Base-by-base conservation (phyloP, 2,113 vertebrate genomes). In the Prunella himalayana region DNA sequence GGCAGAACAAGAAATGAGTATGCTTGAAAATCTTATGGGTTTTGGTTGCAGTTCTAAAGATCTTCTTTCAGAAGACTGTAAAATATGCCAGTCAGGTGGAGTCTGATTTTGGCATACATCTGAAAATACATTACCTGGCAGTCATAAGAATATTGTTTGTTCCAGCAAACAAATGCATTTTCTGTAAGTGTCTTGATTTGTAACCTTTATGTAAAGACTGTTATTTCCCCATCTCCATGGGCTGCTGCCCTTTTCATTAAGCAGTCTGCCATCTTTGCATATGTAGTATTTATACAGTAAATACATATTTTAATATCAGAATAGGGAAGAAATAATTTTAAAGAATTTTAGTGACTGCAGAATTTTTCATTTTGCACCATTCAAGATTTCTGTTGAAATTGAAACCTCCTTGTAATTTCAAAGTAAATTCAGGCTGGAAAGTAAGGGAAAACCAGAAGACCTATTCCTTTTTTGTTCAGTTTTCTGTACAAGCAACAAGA, bases 1-100 rank as follows among this genome's bases (percentile, higher is more conserved):
- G 18, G 28, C n/a, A 76, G 53, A 49, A 49, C 14, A 72, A 69
- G 31, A 13, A 66, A 45, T 5, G 7, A 56, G 4, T 10, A 6
- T 0, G 0, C 25, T 64, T 59, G 23, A 10, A 51, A 64, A 45
- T 72, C 18, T 71, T 60, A n/a, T 0, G 4, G 13, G 19, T 8
- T 82, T 93, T 71, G 19, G 41, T 79, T 39, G 57, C 31, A 28
- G 23, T 30, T 82, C 25, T 59, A 9, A 79, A 56, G 37, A 37
- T 33, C 6, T 44, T 79, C 30, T 47, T 91, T 71, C 44, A 24
- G 15, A n/a, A 56, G 28, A 20, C 9, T 13, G 15, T 15, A 37
- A 85, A 68, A 64, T 28, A 15, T 7, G 7, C 11, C 57, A 25
- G 37, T 33, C 33, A 72, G 11, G 6, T 65, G 30, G 41, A 39